Base-by-base conservation (phyloP, 2,113 vertebrate genomes). In the Prunella himalayana region DNA sequence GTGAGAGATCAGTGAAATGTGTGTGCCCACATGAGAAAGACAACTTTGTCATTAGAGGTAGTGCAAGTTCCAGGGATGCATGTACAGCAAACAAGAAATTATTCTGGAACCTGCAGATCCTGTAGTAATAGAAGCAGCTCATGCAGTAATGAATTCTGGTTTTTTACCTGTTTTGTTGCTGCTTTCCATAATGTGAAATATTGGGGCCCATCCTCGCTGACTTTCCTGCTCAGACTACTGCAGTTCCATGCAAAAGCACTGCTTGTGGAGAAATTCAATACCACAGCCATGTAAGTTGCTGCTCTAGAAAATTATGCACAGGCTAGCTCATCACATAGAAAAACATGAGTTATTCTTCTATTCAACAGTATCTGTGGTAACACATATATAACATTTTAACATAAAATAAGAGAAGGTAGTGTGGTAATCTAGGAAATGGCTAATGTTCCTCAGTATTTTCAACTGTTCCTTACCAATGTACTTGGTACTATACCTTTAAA, bases 181-280 rank as follows among this genome's bases (percentile, higher is more conserved):
- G 5, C 14, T 44, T 75, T 71, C 70, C 56, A 12, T 54, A 60
- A 63, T 0, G 7, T 63, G 44, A 66, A 75, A 28, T 65, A 63
- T 0, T 41, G 27, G 10, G 54, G 3, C 45, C 37, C 53, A 30
- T 80, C 24, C 33, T 24, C 1, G 0, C n/a, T 53, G 54, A 13
- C 35, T 77, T 90, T 76, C 37, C 80, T 68, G 30, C 35, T 73
- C 42, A 39, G 39, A 59, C 15, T 54, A 4, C 16, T 63, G 21
- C 25, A 70, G 33, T 54, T 95, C n/a, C 30, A 15, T 65, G 53
- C 35, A 56, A 54, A 57, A 82, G 5, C 2, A 1, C 42, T 76
- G 18, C 37, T 82, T 31, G 33, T 17, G 10, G 53, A 66, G 54
- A 63, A 61, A 22, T 61, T 93, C 44, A 78, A 28, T 45, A 35